Conservation (phyloP, 2,888 invertebrate genomes). For the Macaria notata region DNA sequence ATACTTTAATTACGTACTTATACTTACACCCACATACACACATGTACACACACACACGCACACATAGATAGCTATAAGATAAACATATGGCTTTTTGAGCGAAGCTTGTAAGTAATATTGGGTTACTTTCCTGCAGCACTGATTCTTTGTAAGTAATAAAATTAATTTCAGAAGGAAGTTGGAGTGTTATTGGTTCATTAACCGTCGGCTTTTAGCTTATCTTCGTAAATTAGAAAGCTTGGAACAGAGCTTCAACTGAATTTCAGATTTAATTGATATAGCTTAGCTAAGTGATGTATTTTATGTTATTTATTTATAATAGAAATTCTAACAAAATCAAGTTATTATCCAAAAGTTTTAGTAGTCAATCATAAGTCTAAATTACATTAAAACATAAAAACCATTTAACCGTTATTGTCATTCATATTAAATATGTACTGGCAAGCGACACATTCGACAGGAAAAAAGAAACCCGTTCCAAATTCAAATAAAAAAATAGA, state of each 20-base stretch:
- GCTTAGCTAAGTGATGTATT: too few species aligned
- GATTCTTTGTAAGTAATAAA: conserved; percentile 20
- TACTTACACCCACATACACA: conserved; percentile 56
- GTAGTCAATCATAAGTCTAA: too few species aligned
- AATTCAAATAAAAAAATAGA: conserved; percentile 73
- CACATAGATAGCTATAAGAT: conserved; percentile 61
- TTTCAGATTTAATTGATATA: too few species aligned
- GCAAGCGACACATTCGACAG: conserved; percentile 59
- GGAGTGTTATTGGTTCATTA: too few species aligned
- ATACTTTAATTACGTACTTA: conserved; percentile 77
- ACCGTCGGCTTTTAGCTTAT: too few species aligned
- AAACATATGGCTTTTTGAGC: conserved; percentile 73
- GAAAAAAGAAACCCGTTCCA: conserved; percentile 73
- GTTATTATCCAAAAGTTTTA: too few species aligned
- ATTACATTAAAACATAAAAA: too few species aligned
- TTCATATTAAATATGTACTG: conserved; percentile 53
- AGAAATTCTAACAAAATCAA: too few species aligned
- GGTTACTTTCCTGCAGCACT: conserved; percentile 54
- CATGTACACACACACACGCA: conserved; percentile 33
- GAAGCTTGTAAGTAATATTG: conserved; percentile 54
- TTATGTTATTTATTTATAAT: too few species aligned
- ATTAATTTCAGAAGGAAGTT: conserved; percentile 20
- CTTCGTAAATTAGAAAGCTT: too few species aligned
- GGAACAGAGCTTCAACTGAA: too few species aligned
- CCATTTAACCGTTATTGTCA: conserved; percentile 51